phyloP scores from a whole-genome alignment of 1,140 invertebrate genomes.

The Tigriopus japonicus region DNA sequence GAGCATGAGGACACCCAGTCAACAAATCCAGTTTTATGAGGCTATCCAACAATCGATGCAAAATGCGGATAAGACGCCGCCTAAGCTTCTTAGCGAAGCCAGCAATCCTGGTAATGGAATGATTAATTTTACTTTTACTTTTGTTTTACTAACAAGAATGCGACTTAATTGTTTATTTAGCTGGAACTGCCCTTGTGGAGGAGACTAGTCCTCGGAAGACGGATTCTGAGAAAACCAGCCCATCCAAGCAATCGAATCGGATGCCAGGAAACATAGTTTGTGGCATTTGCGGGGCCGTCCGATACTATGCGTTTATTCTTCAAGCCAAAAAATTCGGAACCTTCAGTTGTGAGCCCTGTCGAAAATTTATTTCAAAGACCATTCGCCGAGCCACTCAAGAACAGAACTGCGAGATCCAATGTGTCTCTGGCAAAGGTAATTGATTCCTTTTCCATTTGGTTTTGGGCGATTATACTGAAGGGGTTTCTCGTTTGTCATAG shows the following conservation, averaged over 20 bases:
- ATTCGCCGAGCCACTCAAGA: conserved; percentile 15
- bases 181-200: background rate
- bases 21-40: conserved; percentile 3
- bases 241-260: background rate
- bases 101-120: background rate
- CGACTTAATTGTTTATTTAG: background rate
- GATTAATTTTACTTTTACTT: background rate
- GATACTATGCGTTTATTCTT: conserved; percentile 50
- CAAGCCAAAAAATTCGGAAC: conserved; percentile 64
- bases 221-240: background rate
- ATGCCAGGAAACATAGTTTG: conserved; percentile 44
- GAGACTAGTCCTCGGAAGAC: background rate
- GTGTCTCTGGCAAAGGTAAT: background rate
- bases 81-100: background rate
- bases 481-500: no score
- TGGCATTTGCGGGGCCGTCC: conserved; percentile 52
- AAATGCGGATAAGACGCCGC: background rate
- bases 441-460: background rate
- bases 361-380: conserved; percentile 49
- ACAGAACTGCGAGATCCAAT: background rate
- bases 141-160: background rate
- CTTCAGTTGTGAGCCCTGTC: conserved; percentile 58
- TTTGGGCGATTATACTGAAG: no score
- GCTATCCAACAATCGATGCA: conserved; percentile 6
- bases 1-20: background rate